phyloP scores from a whole-genome alignment of 2,113 vertebrate species.

The Cricetomys ansorgei region DNA sequence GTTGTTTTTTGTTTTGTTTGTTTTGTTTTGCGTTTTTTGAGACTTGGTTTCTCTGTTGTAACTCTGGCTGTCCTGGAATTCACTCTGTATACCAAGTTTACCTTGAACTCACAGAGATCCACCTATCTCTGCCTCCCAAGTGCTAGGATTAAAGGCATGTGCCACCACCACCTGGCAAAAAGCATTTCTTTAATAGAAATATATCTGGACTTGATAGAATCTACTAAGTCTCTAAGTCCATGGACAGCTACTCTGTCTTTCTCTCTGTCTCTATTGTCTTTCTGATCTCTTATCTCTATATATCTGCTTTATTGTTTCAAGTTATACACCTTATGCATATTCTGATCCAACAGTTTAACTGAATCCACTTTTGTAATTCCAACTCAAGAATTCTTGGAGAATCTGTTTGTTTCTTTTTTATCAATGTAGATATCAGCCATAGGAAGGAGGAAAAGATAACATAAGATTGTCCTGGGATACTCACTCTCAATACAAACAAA shows the following conservation, averaged over 20 bases:
- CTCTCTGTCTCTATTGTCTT: neutral
- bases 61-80: no score
- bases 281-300: neutral
- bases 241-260: neutral
- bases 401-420: no score
- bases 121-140: no score
- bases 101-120: no score
- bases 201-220: neutral
- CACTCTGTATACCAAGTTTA: no score
- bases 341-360: neutral
- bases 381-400: neutral
- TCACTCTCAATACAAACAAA: constrained; percentile 2
- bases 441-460: neutral
- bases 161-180: no score
- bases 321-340: neutral
- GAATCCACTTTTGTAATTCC: neutral
- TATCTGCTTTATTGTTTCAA: neutral
- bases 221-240: neutral
- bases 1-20: no score
- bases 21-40: no score
- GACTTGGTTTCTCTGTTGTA: no score
- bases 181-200: neutral
- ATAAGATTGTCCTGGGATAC: neutral
- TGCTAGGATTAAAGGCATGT: no score
- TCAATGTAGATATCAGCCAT: neutral